Evolutionary conservation across 2,113 vertebrate genomes (phyloP).

Genomic region (Melanotaenia duboulayi): DNA sequence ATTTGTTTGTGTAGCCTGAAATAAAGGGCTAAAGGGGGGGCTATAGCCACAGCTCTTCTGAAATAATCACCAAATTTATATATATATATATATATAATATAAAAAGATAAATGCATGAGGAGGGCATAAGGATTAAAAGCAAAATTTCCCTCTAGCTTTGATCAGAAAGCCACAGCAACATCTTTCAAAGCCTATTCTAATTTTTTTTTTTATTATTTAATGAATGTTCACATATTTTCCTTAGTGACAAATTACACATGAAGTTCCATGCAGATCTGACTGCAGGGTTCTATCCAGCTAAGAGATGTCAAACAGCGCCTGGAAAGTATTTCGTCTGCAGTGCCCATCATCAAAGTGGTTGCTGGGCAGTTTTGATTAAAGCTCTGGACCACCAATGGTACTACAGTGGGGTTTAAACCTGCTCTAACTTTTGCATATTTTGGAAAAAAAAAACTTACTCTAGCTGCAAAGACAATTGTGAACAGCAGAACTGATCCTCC

Average conservation of each 20-base stretch:
- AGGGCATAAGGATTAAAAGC: neutral
- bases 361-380: slow-evolving; percentile 27
- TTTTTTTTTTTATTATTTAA: neutral
- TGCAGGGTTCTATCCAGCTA: slow-evolving; percentile 35
- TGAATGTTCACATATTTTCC: neutral
- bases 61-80: too few relatives aligned
- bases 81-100: too few relatives aligned
- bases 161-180: neutral
- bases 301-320: slow-evolving; percentile 32
- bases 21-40: too few relatives aligned
- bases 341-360: slow-evolving; percentile 17
- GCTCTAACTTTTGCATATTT: neutral
- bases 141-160: neutral
- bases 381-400: neutral
- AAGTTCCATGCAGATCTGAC: slow-evolving; percentile 21
- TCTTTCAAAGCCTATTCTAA: neutral
- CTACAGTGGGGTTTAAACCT: neutral
- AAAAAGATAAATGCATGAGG: too few relatives aligned
- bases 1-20: too few relatives aligned
- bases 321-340: slow-evolving; percentile 16
- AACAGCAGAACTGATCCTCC: slow-evolving; percentile 21
- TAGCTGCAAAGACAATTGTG: neutral
- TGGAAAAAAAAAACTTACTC: too few relatives aligned
- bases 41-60: too few relatives aligned
- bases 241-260: slow-evolving; percentile 34